Percentiles rank a stretch among this genome's conserved stretches.
Conservation (phyloP, 2,797 vertebrate species). For the Darevskia nairensis region DNA sequence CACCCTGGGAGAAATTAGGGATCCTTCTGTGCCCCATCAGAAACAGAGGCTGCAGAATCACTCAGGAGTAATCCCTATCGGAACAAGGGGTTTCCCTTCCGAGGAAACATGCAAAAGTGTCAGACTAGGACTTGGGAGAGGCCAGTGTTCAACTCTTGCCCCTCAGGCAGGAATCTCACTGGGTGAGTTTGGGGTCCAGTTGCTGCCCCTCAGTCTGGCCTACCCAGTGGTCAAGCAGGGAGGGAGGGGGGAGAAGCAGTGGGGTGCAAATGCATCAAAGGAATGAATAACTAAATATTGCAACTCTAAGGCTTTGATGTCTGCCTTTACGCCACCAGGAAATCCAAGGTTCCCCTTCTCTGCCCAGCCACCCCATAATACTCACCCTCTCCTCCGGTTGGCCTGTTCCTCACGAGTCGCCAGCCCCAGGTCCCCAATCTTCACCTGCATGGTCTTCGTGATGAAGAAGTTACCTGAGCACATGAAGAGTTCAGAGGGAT, state of each 20-base stretch:
- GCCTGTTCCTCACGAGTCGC: slow-evolving; percentile 12
- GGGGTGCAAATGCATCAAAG: no score
- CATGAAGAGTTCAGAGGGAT: no score
- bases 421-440: slow-evolving; percentile 79
- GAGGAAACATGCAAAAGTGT: background rate
- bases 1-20: no score
- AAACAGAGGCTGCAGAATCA: background rate
- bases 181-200: no score
- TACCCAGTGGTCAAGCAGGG: no score
- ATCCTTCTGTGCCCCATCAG: background rate
- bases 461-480: slow-evolving; percentile 76
- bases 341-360: background rate
- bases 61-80: no score
- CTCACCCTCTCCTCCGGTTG: slow-evolving; percentile 68
- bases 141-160: no score
- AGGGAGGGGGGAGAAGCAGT: background rate
- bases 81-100: background rate
- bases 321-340: background rate
- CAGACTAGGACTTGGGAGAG: no score
- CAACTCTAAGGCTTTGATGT: background rate
- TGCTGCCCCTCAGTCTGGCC: no score
- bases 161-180: no score
- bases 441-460: slow-evolving; percentile 74
- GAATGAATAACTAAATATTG: background rate
- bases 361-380: accelerated